Conservation (phyloP, 2,113 vertebrate genomes). For the Microcebus lehilahytsara region DNA sequence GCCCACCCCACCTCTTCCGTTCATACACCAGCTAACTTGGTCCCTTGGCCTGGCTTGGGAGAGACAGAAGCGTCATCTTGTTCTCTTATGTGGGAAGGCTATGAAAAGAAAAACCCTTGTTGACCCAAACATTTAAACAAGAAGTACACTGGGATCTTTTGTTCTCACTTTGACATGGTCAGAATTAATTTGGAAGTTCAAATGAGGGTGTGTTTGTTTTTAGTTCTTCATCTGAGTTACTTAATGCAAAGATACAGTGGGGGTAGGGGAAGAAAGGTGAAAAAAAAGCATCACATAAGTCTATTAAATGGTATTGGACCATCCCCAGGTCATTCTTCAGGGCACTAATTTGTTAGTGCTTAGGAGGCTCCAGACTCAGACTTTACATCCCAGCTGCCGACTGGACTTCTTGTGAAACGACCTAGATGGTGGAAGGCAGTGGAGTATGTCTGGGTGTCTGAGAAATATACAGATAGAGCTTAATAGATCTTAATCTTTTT, state of each 20-base stretch:
- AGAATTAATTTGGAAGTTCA: constrained; percentile 58
- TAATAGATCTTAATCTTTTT: constrained; percentile 53
- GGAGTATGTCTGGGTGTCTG: background rate
- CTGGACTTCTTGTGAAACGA: background rate
- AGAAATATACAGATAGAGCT: background rate
- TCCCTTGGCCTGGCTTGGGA: background rate
- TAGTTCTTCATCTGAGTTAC: constrained; percentile 41
- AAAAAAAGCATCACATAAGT: background rate
- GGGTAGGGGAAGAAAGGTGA: too few relatives aligned
- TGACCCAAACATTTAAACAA: constrained; percentile 71
- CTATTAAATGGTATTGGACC: background rate
- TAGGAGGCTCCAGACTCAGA: background rate
- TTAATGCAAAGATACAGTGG: constrained; percentile 1
- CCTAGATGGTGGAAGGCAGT: background rate
- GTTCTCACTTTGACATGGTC: constrained; percentile 46
- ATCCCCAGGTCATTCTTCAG: background rate
- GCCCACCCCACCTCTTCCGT: background rate
- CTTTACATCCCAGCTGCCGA: background rate
- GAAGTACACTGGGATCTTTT: constrained; percentile 68
- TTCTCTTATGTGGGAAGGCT: constrained; percentile 62
- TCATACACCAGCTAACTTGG: background rate
- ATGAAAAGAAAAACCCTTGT: constrained; percentile 57
- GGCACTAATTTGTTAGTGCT: background rate
- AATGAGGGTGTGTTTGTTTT: constrained; percentile 35
- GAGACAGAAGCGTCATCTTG: constrained; percentile 7